Evolutionary conservation across 1,140 invertebrate species (phyloP).

Genomic region (Heliothis subflexa): DNA sequence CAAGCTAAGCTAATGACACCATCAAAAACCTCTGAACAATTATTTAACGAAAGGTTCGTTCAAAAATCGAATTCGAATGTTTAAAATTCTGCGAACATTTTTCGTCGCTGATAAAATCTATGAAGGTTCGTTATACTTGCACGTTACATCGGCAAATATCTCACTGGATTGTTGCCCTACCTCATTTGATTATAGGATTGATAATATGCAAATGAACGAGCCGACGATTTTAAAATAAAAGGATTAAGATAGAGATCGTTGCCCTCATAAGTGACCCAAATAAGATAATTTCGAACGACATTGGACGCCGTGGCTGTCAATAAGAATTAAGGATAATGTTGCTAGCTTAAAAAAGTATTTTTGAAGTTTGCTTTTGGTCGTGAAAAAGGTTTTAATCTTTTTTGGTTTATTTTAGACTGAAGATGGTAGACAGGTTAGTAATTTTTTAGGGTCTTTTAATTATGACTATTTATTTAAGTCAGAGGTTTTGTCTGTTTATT

Average conservation of each 20-base stretch:
- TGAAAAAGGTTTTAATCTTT: conserved; percentile 36
- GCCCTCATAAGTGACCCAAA: conserved; percentile 80
- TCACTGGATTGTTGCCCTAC: conserved; percentile 75
- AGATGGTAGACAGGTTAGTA: conserved; percentile 20
- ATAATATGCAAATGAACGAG: conserved; percentile 79
- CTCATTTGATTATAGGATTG: conserved; percentile 72
- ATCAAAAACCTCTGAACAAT: conserved; percentile 19
- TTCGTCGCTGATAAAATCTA: conserved; percentile 68
- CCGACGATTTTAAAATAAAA: conserved; percentile 79
- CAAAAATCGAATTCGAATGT: conserved; percentile 22
- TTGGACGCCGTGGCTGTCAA: conserved; percentile 70
- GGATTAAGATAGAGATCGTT: conserved; percentile 73
- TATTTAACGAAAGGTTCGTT: conserved; percentile 19
- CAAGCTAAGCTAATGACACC: conserved; percentile 19
- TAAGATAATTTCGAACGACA: conserved; percentile 79
- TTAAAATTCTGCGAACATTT: conserved; percentile 47
- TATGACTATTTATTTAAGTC: no score
- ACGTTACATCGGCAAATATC: conserved; percentile 77
- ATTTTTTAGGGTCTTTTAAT: no score
- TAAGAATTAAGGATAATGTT: conserved; percentile 80
- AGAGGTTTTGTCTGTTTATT: conserved; percentile 9
- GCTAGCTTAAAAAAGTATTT: conserved; percentile 70
- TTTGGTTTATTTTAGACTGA: conserved; percentile 27
- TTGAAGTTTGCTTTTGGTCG: conserved; percentile 33
- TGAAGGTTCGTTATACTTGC: conserved; percentile 69